Percentiles rank a stretch among this genome's conserved stretches.
Evolutionary conservation across 1,140 invertebrate species (phyloP).

Genomic region (Galleria mellonella): DNA sequence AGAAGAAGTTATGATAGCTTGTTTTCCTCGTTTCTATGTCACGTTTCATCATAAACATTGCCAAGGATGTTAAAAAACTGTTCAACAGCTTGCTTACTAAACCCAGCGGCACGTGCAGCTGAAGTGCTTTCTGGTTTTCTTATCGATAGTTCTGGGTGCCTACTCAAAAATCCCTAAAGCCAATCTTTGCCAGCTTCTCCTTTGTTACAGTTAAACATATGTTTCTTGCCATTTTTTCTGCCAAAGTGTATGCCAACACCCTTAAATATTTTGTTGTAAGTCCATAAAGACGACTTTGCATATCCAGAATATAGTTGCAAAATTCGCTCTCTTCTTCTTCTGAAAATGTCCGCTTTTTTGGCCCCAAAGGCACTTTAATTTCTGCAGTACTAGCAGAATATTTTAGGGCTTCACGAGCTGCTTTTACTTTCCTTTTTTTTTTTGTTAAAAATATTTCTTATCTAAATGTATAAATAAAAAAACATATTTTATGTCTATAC

Average conservation of each 20-base stretch:
- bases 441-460: no score
- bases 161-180: conserved; percentile 30
- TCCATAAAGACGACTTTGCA: conserved; percentile 26
- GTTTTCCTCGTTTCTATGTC: no score
- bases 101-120: conserved; percentile 21
- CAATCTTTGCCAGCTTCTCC: conserved; percentile 27
- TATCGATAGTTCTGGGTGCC: conserved; percentile 30
- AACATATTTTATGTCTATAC: no score
- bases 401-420: background rate
- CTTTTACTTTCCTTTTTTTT: conserved; percentile 3
- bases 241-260: conserved; percentile 10
- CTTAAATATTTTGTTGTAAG: conserved; percentile 11
- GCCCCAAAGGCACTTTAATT: background rate
- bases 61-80: conserved; percentile 18
- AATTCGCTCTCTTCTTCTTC: conserved; percentile 20
- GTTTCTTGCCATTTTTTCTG: conserved; percentile 11
- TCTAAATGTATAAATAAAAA: no score
- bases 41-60: conserved; percentile 12
- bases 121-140: conserved; percentile 30
- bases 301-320: conserved; percentile 16
- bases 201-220: conserved; percentile 13
- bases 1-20: no score
- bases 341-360: background rate
- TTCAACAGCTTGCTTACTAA: conserved; percentile 16
- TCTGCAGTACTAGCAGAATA: background rate